phyloP scores from a whole-genome alignment of 2,113 vertebrate genomes.

The Aegithalos caudatus region DNA sequence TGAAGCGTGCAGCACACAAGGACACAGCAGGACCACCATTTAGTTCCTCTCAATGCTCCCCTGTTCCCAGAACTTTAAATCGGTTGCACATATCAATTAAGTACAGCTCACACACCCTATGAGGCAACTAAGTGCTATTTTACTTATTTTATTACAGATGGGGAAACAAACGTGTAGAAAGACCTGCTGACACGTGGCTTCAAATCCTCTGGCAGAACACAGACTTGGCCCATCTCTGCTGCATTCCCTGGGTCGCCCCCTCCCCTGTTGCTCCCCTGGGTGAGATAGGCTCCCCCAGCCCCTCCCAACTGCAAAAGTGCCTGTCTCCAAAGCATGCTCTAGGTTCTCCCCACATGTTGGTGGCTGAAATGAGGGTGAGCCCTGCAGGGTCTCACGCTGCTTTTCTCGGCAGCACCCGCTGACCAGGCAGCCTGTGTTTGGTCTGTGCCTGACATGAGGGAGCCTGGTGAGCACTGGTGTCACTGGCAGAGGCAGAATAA shows the following conservation, averaged over 20 bases:
- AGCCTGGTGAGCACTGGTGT: not conserved
- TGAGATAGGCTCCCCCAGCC: not conserved
- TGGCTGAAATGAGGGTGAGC: not conserved
- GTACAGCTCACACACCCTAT: slow-evolving; percentile 34
- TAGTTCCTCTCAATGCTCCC: not conserved
- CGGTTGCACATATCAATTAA: slow-evolving; percentile 7
- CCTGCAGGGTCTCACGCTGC: not conserved
- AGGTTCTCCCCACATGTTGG: rapidly evolving
- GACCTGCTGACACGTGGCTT: not conserved
- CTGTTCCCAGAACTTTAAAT: slow-evolving; percentile 30
- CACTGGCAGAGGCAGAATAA: not conserved
- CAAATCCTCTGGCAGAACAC: not conserved
- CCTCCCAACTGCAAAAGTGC: not conserved
- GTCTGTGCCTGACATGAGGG: not conserved
- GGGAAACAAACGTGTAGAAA: slow-evolving; percentile 43
- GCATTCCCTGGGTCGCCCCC: rapidly evolving
- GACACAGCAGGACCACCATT: not conserved
- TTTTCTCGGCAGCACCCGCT: rapidly evolving
- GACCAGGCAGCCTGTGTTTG: not conserved
- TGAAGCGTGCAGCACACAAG: not conserved
- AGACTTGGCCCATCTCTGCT: rapidly evolving
- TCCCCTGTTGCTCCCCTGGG: not conserved
- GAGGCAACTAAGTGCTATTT: slow-evolving; percentile 37
- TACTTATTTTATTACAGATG: slow-evolving; percentile 51
- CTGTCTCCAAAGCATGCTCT: not conserved